These are phyloP conservation scores for Eubasilissa splendida DNA, from an alignment of 2,888 invertebrate genomes.

Conservation along the genomic window DNA sequence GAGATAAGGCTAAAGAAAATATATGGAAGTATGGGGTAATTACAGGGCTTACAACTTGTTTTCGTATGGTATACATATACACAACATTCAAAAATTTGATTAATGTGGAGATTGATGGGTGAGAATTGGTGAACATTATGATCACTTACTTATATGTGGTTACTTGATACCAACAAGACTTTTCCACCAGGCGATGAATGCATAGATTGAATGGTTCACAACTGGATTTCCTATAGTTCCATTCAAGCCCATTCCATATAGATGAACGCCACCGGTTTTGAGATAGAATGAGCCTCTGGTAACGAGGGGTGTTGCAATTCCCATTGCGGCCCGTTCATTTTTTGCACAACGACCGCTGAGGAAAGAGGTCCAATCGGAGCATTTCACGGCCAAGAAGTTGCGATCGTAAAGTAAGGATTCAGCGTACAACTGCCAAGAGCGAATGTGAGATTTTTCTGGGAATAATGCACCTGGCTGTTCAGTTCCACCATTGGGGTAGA, in stretches of 20 bases:
- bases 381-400: conserved; percentile 63
- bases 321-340: conserved; percentile 30
- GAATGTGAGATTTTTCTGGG: conserved; percentile 65
- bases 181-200: no score
- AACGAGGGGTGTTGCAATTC: not conserved
- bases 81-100: no score
- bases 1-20: no score
- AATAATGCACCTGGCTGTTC: conserved; percentile 65
- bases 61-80: no score
- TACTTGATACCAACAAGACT: no score
- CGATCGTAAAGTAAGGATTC: conserved; percentile 62
- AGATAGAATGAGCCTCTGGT: conserved; percentile 26
- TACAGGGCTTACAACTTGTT: no score
- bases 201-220: no score
- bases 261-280: conserved; percentile 30
- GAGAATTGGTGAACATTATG: no score
- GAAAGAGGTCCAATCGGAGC: conserved; percentile 63
- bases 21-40: no score
- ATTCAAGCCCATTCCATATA: not conserved
- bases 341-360: conserved; percentile 52
- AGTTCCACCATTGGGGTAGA: conserved; percentile 66
- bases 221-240: not conserved
- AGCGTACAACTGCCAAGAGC: conserved; percentile 63
- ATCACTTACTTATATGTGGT: no score
- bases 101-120: no score